Evolutionary conservation across 2,888 invertebrate genomes (phyloP).

Genomic region (Plemyria rubiginata): DNA sequence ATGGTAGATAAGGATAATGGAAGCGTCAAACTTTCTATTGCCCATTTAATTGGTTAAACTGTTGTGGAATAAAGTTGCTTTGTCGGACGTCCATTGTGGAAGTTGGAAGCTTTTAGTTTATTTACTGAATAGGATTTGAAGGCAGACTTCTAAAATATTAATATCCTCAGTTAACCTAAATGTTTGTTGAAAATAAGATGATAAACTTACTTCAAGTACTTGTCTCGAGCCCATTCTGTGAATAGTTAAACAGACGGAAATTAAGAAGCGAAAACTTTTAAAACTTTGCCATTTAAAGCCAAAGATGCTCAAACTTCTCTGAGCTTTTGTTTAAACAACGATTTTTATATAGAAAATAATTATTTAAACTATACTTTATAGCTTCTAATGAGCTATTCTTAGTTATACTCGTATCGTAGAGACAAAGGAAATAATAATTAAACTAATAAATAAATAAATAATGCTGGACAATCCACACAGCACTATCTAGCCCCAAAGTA

Average conservation of each 20-base stretch:
- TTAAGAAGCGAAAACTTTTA: not conserved
- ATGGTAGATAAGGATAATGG: constrained; percentile 28
- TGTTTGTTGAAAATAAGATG: not conserved
- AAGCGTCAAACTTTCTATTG: constrained; percentile 2
- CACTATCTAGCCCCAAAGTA: too few species aligned
- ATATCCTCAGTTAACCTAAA: not conserved
- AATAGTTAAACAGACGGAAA: not conserved
- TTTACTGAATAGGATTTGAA: constrained; percentile 1
- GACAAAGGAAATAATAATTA: too few species aligned
- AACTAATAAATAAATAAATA: too few species aligned
- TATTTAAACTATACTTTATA: too few species aligned
- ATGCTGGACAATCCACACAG: too few species aligned
- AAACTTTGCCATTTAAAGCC: too few species aligned
- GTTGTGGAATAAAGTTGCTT: constrained; percentile 19
- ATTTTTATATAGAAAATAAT: too few species aligned
- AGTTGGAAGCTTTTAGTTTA: constrained; percentile 12
- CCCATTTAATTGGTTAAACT: constrained; percentile 17
- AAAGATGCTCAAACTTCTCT: too few species aligned
- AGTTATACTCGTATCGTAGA: too few species aligned
- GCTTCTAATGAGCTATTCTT: too few species aligned
- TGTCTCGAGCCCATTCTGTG: not conserved
- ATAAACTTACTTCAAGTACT: not conserved
- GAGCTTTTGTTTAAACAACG: too few species aligned
- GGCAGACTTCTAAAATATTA: not conserved
- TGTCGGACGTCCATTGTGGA: constrained; percentile 16